Evolutionary conservation across 2,797 vertebrate genomes (phyloP), one percentile per base, ranked within the genome.

Genomic region (Steatocranus sp.): DNA sequence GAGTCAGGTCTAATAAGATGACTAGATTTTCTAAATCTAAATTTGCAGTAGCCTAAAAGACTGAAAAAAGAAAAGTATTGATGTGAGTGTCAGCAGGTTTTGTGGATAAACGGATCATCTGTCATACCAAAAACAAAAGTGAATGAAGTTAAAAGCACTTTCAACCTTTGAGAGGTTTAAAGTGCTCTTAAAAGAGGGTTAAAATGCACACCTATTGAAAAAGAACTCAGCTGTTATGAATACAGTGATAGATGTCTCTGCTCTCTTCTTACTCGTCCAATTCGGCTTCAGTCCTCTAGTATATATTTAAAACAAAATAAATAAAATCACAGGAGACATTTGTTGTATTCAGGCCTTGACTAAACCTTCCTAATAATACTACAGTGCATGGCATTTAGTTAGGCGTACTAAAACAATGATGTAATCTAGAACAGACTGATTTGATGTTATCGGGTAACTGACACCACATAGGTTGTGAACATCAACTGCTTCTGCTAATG

Each of bases 161-260:
- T 25, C 2, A 53, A 25, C 0, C 50, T 61, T 34, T 8, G 18
- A 61, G 34, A 8, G n/a, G 32, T 2, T 20, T 0, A 12, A 27
- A 54, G 61, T 23, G 18, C 32, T 38, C 7, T 63, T 36, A 20
- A 63, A 63, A 32, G 58, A 20, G n/a, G 61, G n/a, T 23, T 14
- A 20, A 63, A 63, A 38, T 23, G 11, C 7, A 63, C 11, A 38
- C 34, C 7, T 14, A 36, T 34, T 36, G 30, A 36, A 36, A 61
- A 36, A 36, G 58, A 14, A 63, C 0, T 36, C 18, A 63, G 32
- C 7, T 20, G 7, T 36, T 20, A 11, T 63, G 58, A 5, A 20
- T 38, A 20, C 34, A 63, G 34, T 38, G 58, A 63, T 20, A 38
- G 58, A 63, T 12, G 32, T 0, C 11, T 63, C 27, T 32, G 15